Evolutionary conservation across 2,113 vertebrate genomes (phyloP), one percentile per base, ranked within the genome.

Genomic region (Seriola quinqueradiata): DNA sequence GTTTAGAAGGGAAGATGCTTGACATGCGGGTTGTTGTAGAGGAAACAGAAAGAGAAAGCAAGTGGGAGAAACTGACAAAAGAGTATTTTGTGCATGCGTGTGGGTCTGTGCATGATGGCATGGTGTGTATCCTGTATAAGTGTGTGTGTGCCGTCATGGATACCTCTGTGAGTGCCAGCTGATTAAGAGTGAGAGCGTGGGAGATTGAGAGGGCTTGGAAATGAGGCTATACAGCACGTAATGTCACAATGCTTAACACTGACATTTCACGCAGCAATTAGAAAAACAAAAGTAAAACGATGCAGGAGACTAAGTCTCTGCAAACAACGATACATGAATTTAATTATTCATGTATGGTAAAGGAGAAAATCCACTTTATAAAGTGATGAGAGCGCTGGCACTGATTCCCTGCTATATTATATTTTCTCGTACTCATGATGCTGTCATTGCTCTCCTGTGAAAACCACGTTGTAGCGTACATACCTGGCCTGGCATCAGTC

Each of bases 1-100:
- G 55, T 68, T 70, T 60, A 38, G 70, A 75, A 36, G 40, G 52
- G 70, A 68, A 5, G 42, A 17, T 21, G 75, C 68, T 74, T 71
- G 64, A 85, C 82, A 70, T 9, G 7, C 23, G 5, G 40, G 63
- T 58, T 71, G 19, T 40, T 42, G 64, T 36, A 32, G 67, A 69
- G 48, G 46, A 72, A 61, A 68, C 58, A 77, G 38, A 60, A 70
- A 34, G 13, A 64, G 60, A 54, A 68, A 28, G 42, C 69, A 65
- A 40, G 66, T 19, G 42, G 17, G 21, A 69, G 12, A 64, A 76
- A 78, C 0, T 23, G 36, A 77, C 54, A 64, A 61, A 69, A n/a
- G 61, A 13, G 23, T 23, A 25, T 57, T 57, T 5, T 7, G 48
- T 63, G 7, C 21, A 57, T 38, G 12, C 19, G 4, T 23, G 58